Base-by-base conservation (phyloP, 2,797 vertebrate genomes). In the Trichosurus vulpecula region DNA sequence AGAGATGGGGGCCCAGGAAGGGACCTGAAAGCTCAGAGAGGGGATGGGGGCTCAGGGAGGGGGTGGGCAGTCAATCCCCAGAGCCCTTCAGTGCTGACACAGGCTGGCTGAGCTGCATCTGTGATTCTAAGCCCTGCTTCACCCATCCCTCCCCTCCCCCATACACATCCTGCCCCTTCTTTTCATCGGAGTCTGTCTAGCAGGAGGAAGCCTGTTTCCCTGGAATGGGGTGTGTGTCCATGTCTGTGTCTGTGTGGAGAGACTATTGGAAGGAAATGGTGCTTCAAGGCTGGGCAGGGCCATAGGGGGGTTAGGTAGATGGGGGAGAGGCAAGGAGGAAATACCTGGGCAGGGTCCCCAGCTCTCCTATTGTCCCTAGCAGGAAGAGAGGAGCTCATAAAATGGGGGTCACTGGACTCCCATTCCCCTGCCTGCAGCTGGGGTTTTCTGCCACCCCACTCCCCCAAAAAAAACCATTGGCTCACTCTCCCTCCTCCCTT, bases 331-430 rank as follows among this genome's bases (percentile, higher is more conserved):
- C 57, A 87, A 87, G 91, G 52, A 91, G 92, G 94, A 95, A 93
- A 95, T 91, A 55, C 89, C 92, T 95, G 89, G 57, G 87, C 53
- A 92, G 52, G 66, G 51, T 31, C 57, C 56, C 10, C 51, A 35
- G 57, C 92, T 35, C 92, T 52, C 52, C 92, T 41, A n/a, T 81
- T 54, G 51, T 53, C 57, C 61, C 92, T 22, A 87, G 41, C 74
- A 87, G 74, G 74, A 87, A 87, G 22, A 87, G 41, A 74, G 41
- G 74, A 27, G 74, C 41, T 87, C 74, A 87, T 51, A 51, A 87
- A 87, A 51, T 47, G 74, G 74, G 74, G 74, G 74, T 51, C 74
- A 87, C 74, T 27, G 41, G 74, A 51, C 74, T 87, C 8, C 41
- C 41, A 47, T 87, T 87, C 25, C 22, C 74, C 41, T 27, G 74